Evolutionary conservation across 2,113 vertebrate genomes (phyloP).

Genomic region (Pandion haliaetus): DNA sequence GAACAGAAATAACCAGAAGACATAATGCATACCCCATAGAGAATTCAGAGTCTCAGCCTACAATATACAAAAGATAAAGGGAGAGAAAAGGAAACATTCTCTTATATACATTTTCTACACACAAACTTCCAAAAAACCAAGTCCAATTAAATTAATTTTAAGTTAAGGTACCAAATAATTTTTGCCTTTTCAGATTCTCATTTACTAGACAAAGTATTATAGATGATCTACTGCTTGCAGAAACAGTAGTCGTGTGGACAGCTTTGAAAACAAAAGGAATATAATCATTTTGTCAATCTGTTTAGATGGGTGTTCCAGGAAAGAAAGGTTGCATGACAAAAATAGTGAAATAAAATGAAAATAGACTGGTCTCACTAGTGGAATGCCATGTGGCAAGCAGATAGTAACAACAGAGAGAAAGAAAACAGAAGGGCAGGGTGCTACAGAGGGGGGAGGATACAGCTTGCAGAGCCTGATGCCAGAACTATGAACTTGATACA

Average conservation of each 20-base stretch:
- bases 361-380: not conserved
- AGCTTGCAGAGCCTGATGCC: not conserved
- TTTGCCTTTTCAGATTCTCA: not conserved
- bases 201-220: not conserved
- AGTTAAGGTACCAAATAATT: not conserved
- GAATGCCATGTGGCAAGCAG: not conserved
- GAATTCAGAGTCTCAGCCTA: not conserved
- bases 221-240: not conserved
- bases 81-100: not conserved
- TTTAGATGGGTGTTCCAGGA: not conserved
- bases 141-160: not conserved
- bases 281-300: not conserved
- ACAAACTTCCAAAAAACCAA: not conserved
- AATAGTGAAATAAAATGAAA: not conserved
- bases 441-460: not conserved
- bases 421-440: not conserved
- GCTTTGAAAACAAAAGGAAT: not conserved
- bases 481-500: not conserved
- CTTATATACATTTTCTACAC: not conserved
- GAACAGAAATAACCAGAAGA: not conserved
- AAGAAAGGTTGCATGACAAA: not conserved
- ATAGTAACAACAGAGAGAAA: not conserved
- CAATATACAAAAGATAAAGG: not conserved
- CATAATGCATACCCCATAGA: accelerated
- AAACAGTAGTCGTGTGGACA: not conserved